These are phyloP conservation scores for Axea sp. DNA, from an alignment of 2,888 invertebrate genomes.

Conservation along the genomic window DNA sequence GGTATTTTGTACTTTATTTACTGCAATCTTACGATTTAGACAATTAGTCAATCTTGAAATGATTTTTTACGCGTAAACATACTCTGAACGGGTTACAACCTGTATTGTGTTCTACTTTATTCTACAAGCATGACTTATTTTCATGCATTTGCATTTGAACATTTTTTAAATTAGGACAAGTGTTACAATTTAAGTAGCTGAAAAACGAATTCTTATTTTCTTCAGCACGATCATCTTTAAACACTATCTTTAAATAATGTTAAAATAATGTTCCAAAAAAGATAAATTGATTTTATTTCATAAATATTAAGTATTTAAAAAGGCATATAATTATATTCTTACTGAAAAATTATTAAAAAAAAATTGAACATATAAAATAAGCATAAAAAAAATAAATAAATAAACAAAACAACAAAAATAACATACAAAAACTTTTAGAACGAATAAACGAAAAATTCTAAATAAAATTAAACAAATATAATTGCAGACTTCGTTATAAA, in stretches of 20 bases:
- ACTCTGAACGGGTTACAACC: neutral
- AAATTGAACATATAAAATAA: too few species aligned
- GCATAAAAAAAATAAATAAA: too few species aligned
- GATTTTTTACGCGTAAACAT: constrained; percentile 4
- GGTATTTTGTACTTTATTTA: too few species aligned
- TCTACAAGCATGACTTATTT: constrained; percentile 35
- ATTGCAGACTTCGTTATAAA: too few species aligned
- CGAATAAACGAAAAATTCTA: too few species aligned
- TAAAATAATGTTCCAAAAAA: constrained; percentile 18
- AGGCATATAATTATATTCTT: constrained; percentile 6
- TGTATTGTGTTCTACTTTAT: constrained; percentile 1
- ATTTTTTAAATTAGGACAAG: constrained; percentile 10
- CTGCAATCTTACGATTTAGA: neutral
- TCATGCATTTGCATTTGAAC: constrained; percentile 16
- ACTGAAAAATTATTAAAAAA: neutral
- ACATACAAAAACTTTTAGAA: too few species aligned
- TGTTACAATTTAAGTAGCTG: constrained; percentile 10
- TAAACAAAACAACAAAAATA: too few species aligned
- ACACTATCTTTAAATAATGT: constrained; percentile 14
- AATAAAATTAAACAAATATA: too few species aligned
- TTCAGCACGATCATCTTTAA: constrained; percentile 40
- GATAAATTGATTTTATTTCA: constrained; percentile 1
- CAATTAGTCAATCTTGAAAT: too few species aligned
- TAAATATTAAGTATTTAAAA: constrained; percentile 1
- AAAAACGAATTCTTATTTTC: constrained; percentile 11